Evolutionary conservation across 2,888 invertebrate species (phyloP).

Genomic region (Nymphalis c-album): DNA sequence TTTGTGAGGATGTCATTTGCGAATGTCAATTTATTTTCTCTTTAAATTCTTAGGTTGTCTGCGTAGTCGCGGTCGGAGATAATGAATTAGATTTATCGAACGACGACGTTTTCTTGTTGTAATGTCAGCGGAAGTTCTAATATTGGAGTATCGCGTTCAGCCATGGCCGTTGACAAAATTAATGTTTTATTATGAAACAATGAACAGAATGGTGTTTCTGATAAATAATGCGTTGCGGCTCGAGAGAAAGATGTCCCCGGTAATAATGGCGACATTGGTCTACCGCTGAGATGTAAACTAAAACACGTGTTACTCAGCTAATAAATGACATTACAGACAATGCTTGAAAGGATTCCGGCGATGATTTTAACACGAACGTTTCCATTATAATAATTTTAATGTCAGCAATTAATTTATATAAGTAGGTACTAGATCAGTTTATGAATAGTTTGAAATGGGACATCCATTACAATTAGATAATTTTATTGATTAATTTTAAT

Average conservation of each 20-base stretch:
- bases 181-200: conserved; percentile 80
- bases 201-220: conserved; percentile 70
- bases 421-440: not conserved
- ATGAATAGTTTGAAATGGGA: no score
- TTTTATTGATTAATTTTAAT: no score
- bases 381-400: conserved; percentile 25
- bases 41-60: conserved; percentile 41
- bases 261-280: conserved; percentile 54
- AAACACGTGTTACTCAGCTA: conserved; percentile 47
- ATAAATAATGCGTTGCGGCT: conserved; percentile 66
- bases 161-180: conserved; percentile 76
- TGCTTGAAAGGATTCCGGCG: conserved; percentile 30
- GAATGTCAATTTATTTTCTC: conserved; percentile 53
- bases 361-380: conserved; percentile 26
- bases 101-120: conserved; percentile 51
- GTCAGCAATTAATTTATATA: conserved; percentile 7
- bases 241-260: conserved; percentile 63
- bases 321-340: conserved; percentile 47
- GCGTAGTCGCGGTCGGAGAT: conserved; percentile 39
- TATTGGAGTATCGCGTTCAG: conserved; percentile 65
- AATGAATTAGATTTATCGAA: conserved; percentile 54
- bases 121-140: conserved; percentile 73
- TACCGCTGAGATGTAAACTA: conserved; percentile 48
- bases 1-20: conserved; percentile 49
- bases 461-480: no score